These are phyloP conservation scores for Tholera decimalis DNA, from an alignment of 2,888 invertebrate genomes.

Conservation along the genomic window DNA sequence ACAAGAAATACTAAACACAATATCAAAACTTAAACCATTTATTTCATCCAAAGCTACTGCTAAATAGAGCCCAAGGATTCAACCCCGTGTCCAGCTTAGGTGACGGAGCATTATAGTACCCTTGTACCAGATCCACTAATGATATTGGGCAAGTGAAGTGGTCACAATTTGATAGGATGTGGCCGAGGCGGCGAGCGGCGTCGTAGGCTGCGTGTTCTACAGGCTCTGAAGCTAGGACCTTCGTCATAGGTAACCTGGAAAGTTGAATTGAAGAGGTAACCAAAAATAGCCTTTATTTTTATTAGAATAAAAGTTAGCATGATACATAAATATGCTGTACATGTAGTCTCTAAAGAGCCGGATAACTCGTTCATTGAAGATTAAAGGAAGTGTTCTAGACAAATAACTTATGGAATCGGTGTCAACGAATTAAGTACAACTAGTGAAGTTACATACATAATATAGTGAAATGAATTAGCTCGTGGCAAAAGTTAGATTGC, in stretches of 20 bases:
- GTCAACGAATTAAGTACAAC: too few species aligned
- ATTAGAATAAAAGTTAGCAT: too few species aligned
- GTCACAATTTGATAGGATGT: slow-evolving; percentile 88
- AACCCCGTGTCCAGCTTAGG: slow-evolving; percentile 74
- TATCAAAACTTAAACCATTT: background rate
- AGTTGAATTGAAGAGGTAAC: slow-evolving; percentile 6
- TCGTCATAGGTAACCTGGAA: slow-evolving; percentile 93
- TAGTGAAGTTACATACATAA: too few species aligned
- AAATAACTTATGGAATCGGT: too few species aligned
- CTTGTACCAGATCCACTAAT: slow-evolving; percentile 93
- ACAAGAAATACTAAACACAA: background rate
- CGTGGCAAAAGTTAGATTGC: too few species aligned
- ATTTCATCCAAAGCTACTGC: slow-evolving; percentile 72
- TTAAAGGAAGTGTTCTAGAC: too few species aligned
- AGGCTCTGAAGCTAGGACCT: slow-evolving; percentile 92
- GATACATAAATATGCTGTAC: too few species aligned
- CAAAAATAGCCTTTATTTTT: too few species aligned
- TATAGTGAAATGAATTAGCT: too few species aligned
- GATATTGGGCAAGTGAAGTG: slow-evolving; percentile 93
- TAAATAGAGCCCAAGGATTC: slow-evolving; percentile 84
- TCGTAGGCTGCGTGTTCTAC: slow-evolving; percentile 93
- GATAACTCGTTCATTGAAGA: too few species aligned
- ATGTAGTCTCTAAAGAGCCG: too few species aligned
- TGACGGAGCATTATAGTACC: slow-evolving; percentile 88
- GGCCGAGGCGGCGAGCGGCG: slow-evolving; percentile 90